phyloP scores from a whole-genome alignment of 1,140 invertebrate species.

The Halotydeus destructor region DNA sequence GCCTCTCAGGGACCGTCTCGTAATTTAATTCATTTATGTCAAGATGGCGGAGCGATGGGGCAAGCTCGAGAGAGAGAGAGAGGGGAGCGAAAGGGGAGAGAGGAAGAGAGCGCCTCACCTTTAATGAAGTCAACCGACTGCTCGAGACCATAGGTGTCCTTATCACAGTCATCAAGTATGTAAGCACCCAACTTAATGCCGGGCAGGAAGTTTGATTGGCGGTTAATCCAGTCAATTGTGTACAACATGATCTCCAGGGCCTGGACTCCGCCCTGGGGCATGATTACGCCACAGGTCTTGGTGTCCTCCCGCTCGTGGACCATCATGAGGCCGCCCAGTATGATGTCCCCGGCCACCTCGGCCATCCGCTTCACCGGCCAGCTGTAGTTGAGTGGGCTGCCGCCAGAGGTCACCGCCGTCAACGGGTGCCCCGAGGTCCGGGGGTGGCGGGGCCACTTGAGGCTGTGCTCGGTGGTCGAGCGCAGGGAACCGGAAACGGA shows the following conservation, averaged over 20 bases:
- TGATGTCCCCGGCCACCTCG: conserved; percentile 52
- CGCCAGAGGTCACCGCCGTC: conserved; percentile 3
- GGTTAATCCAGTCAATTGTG: conserved; percentile 28
- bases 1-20: no score
- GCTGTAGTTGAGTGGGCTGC: conserved; percentile 1
- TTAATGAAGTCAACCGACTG: conserved; percentile 94
- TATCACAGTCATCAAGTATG: conserved; percentile 77
- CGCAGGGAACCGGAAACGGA: no score
- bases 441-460: no score
- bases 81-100: no score
- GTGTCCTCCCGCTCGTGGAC: conserved; percentile 69
- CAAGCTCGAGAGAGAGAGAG: no score
- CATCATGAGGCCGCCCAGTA: conserved; percentile 78
- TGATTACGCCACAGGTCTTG: conserved; percentile 60
- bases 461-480: no score
- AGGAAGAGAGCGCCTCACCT: conserved; percentile 51
- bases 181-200: conserved; percentile 19
- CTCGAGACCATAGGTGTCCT: conserved; percentile 83
- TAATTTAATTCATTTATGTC: no score
- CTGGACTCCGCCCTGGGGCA: conserved; percentile 79
- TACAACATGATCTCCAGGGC: conserved; percentile 32
- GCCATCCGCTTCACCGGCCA: conserved; percentile 63
- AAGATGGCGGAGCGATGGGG: no score
- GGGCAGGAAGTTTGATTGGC: conserved; percentile 20
- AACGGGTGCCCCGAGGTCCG: conserved; percentile 4